Percentiles rank a stretch among this genome's conserved stretches.
These are phyloP conservation scores for Alcedo atthis DNA, from an alignment of 2,797 vertebrate species.

Conservation along the genomic window DNA sequence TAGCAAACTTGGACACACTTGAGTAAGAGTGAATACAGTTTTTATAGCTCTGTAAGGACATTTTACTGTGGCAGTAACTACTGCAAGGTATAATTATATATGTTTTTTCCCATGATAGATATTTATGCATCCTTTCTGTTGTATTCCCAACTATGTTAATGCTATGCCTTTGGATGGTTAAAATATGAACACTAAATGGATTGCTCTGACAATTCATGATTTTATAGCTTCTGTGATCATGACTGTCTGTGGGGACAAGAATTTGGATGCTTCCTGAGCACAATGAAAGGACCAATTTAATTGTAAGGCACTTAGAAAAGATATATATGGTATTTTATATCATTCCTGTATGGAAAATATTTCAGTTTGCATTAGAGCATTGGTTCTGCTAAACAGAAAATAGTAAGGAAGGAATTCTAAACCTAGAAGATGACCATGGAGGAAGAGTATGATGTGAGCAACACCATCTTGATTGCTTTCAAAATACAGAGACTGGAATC, in stretches of 20 bases:
- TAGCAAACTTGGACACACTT: neutral
- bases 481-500: neutral
- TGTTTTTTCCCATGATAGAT: neutral
- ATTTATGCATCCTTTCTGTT: neutral
- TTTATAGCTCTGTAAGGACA: neutral
- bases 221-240: neutral
- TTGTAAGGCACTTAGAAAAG: neutral
- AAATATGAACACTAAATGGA: neutral
- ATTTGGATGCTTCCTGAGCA: neutral
- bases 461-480: neutral
- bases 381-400: neutral
- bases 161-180: neutral
- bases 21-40: neutral
- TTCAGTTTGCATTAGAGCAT: neutral
- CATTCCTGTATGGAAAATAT: neutral
- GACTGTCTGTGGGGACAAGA: neutral
- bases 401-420: neutral
- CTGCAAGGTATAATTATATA: neutral
- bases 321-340: neutral
- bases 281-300: neutral
- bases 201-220: neutral
- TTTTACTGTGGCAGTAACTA: neutral
- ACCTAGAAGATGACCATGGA: neutral
- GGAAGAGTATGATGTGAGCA: neutral
- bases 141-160: neutral